Conservation (phyloP, 1,140 invertebrate genomes). For the Diachasmimorpha longicaudata region DNA sequence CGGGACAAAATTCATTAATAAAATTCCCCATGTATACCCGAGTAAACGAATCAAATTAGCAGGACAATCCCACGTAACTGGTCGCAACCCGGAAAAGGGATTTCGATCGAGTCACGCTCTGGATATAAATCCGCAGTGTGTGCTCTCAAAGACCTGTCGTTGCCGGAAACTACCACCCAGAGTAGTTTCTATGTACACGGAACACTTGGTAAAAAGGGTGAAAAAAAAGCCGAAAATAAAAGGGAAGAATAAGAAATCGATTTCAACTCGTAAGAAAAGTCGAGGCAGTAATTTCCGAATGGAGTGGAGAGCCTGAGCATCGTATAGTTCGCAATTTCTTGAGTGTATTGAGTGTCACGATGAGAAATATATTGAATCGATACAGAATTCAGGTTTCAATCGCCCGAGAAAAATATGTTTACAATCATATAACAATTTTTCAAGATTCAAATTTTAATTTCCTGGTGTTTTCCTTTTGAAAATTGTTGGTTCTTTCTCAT, state of each 20-base stretch:
- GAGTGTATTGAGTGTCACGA: not conserved
- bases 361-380: not conserved
- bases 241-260: conserved; percentile 10
- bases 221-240: not conserved
- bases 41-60: conserved; percentile 5
- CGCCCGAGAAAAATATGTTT: not conserved
- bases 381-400: not conserved
- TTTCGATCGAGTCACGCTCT: conserved; percentile 19
- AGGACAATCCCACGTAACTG: not conserved
- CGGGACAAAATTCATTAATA: not conserved
- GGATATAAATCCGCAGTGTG: conserved; percentile 13
- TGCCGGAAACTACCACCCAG: not conserved
- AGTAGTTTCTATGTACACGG: not conserved
- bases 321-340: not conserved
- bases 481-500: not conserved
- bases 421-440: not conserved
- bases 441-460: not conserved
- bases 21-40: not conserved
- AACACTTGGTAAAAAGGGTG: not conserved
- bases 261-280: conserved; percentile 19
- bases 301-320: not conserved
- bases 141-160: not conserved
- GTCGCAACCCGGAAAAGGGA: not conserved
- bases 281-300: not conserved
- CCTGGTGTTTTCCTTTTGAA: not conserved